Percentiles rank a stretch among this genome's conserved stretches.
phyloP scores from a whole-genome alignment of 2,113 vertebrate genomes.

The Micronycteris hirsuta region DNA sequence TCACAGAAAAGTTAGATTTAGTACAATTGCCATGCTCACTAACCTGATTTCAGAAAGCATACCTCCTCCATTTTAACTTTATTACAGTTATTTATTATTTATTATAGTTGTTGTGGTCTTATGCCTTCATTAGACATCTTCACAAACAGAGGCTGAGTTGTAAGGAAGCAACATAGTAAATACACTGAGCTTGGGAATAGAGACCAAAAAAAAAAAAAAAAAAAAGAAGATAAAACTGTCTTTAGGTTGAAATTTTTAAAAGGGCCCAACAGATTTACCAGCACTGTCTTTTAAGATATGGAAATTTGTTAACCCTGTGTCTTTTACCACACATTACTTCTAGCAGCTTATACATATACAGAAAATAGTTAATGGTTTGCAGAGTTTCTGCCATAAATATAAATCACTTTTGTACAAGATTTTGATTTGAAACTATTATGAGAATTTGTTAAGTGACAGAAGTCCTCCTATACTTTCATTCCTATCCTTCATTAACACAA shows the following conservation, averaged over 20 bases:
- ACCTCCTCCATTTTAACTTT: neutral
- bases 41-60: neutral
- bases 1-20: neutral
- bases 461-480: neutral
- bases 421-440: conserved; percentile 24
- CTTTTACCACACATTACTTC: conserved; percentile 45
- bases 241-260: conserved; percentile 31
- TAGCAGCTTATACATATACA: neutral
- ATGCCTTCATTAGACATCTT: neutral
- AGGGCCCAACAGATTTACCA: conserved; percentile 10
- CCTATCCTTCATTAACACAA: conserved; percentile 2
- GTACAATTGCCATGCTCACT: neutral
- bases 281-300: neutral
- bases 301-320: conserved; percentile 36
- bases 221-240: conserved; percentile 41
- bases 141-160: neutral
- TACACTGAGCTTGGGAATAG: neutral
- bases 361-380: neutral
- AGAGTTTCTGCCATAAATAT: conserved; percentile 7
- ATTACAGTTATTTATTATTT: neutral
- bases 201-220: neutral
- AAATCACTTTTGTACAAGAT: conserved; percentile 16
- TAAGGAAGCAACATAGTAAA: conserved; percentile 25
- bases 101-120: neutral
- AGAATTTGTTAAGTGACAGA: conserved; percentile 61